These are phyloP conservation scores for Callyntrura sp. DNA, from an alignment of 2,888 invertebrate species.

Conservation along the genomic window DNA sequence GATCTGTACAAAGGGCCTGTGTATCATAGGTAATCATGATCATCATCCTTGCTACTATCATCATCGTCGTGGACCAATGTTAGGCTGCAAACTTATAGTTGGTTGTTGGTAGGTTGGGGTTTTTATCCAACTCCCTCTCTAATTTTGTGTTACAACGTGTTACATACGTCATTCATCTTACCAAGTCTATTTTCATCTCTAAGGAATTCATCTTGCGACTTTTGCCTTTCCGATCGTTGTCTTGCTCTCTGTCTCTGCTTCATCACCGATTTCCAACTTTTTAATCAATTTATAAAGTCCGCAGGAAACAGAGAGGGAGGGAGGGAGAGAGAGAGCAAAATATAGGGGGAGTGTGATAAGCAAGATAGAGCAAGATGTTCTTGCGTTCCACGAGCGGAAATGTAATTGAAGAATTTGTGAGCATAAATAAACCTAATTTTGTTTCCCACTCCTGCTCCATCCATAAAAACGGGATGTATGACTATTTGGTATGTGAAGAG, in stretches of 20 bases:
- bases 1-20: not conserved
- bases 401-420: conserved; percentile 45
- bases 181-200: not conserved
- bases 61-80: not conserved
- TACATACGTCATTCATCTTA: not conserved
- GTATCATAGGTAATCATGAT: not conserved
- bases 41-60: not conserved
- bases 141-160: not conserved
- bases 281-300: conserved; percentile 63
- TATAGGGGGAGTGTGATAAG: too few relatives aligned
- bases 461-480: too few relatives aligned
- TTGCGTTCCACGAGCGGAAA: conserved; percentile 8
- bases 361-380: not conserved
- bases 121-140: not conserved
- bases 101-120: not conserved
- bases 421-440: not conserved
- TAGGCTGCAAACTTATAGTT: too few relatives aligned
- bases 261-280: conserved; percentile 63
- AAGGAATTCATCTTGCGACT: not conserved
- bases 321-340: too few relatives aligned
- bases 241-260: not conserved
- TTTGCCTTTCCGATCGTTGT: not conserved
- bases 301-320: too few relatives aligned
- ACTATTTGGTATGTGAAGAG: too few relatives aligned
- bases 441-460: not conserved